Base-by-base conservation (phyloP, 2,113 vertebrate genomes). In the Myotis brandtii region DNA sequence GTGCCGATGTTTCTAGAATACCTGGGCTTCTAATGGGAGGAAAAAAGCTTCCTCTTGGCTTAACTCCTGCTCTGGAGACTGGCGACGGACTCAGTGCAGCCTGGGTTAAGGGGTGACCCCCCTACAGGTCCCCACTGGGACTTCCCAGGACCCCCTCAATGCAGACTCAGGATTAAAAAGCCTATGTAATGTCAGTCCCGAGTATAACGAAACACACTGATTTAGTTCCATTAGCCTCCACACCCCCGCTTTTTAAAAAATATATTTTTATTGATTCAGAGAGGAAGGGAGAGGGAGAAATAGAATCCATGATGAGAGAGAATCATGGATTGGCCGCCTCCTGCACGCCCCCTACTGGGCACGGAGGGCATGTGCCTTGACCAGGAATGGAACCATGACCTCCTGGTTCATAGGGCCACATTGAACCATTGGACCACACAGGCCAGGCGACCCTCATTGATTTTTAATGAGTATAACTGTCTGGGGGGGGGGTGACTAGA, bases 391-490 rank as follows among this genome's bases (percentile, higher is more conserved):
- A 62, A 27, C 59, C 59, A 62, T 62, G 59, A 27, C 59, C 59
- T 62, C 59, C 59, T 27, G 59, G 59, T 27, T 62, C 59, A 62
- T 12, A 62, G 59, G 59, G 59, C 59, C 59, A 62, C 59, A 62
- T 25, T 27, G 23, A 62, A 25, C 59, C 59, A 62, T 4, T 27
- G 25, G 11, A 25, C 21, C 59, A 62, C 23, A 27, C 59, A 27
- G 59, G 59, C 23, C 3, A 4, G 59, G 25, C 25, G 96, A 96
- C 87, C 11, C 6, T 82, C 84, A 97, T 91, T 97, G 97, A 94
- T 95, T 96, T 98, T 96, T 93, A 98, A 98, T 97, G 95, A 93
- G 87, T 76, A 69, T 95, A 95, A 95, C 95, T 95, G 75, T 98
- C 95, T 93, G 79, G 21, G 59, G 52, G 2, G 9, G 2, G 21